Evolutionary conservation across 2,113 vertebrate species (phyloP).

Genomic region (Thermophis baileyi): DNA sequence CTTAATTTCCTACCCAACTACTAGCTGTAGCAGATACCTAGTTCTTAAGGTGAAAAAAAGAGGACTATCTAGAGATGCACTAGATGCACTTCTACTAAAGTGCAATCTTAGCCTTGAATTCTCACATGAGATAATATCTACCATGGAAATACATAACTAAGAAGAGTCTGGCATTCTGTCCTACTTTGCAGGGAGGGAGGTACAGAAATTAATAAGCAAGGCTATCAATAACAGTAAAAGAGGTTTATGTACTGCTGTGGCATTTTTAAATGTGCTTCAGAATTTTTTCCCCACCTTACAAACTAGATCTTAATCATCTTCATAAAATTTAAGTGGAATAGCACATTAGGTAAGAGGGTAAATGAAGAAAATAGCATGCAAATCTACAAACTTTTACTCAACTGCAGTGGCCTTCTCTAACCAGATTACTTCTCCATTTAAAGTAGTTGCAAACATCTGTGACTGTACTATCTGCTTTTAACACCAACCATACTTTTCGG

Average conservation of each 20-base stretch:
- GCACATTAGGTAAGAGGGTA: background rate
- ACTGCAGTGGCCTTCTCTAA: background rate
- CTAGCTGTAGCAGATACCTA: background rate
- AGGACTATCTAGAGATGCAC: too few species aligned
- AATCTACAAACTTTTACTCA: background rate
- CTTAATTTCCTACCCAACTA: background rate
- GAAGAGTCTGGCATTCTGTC: background rate
- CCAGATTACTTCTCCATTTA: slow-evolving; percentile 4
- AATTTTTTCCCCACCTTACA: background rate
- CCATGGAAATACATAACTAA: background rate
- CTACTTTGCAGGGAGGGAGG: background rate
- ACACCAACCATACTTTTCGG: fast-evolving
- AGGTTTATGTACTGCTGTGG: too few species aligned
- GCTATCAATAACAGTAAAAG: background rate
- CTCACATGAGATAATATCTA: background rate
- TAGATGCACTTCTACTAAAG: background rate
- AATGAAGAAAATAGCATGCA: background rate
- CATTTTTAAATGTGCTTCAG: background rate
- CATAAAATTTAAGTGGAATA: background rate
- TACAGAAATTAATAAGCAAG: background rate
- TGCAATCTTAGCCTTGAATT: background rate
- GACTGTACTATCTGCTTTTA: background rate
- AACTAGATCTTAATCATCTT: background rate
- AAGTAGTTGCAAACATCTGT: background rate
- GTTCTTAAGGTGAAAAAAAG: too few species aligned